Evolutionary conservation across 2,113 vertebrate species (phyloP).

Genomic region (Brienomyrus longianalis): DNA sequence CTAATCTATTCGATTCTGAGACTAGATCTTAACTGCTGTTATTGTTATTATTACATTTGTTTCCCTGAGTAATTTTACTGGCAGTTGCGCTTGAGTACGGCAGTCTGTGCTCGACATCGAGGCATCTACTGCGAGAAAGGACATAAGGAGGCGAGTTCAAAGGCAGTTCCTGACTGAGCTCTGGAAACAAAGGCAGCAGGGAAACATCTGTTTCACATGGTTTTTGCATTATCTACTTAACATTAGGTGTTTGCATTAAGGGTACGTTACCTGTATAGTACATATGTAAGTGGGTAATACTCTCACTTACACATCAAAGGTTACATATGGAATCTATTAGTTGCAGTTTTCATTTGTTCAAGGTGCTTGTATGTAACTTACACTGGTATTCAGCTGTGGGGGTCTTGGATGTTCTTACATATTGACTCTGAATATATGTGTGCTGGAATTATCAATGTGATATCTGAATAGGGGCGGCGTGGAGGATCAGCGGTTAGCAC

Average conservation of each 20-base stretch:
- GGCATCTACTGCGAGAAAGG: background rate
- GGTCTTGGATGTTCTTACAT: background rate
- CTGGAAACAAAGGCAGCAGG: conserved; percentile 5
- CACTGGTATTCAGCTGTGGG: background rate
- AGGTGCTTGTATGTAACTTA: background rate
- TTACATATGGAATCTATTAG: conserved; percentile 13
- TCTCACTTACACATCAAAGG: conserved; percentile 32
- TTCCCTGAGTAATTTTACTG: background rate
- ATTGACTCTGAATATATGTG: background rate
- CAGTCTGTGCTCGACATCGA: background rate
- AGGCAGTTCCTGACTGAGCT: background rate
- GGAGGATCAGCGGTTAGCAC: background rate
- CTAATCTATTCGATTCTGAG: background rate
- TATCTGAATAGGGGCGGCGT: background rate
- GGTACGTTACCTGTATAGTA: conserved; percentile 14
- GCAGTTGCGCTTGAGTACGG: background rate
- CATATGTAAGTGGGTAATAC: conserved; percentile 10
- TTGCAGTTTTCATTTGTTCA: background rate
- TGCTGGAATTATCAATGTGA: background rate
- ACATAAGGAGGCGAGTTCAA: background rate
- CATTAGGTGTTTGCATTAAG: conserved; percentile 10
- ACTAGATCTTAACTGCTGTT: background rate
- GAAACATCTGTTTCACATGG: conserved; percentile 7
- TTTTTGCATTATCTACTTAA: conserved; percentile 4
- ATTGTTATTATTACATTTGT: background rate